Percentiles rank a stretch among this genome's conserved stretches.
These are phyloP conservation scores for Bombycilla garrulus DNA, from an alignment of 2,113 vertebrate genomes.

Conservation along the genomic window DNA sequence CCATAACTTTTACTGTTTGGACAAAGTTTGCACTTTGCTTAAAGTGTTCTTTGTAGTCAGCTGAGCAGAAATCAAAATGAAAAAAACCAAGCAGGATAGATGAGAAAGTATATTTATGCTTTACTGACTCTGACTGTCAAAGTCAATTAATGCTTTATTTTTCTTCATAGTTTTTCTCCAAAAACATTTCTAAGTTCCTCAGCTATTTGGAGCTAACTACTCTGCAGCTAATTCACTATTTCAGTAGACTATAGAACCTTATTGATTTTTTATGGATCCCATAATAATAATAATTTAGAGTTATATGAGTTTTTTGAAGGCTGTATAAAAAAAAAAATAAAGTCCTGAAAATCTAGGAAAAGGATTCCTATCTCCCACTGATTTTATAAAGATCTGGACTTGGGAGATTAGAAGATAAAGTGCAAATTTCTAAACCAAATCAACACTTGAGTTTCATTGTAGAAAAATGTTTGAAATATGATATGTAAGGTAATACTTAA, in stretches of 20 bases:
- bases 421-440: neutral
- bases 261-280: neutral
- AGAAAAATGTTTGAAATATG: neutral
- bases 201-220: neutral
- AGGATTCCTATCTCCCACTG: neutral
- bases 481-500: neutral
- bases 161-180: neutral
- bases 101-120: neutral
- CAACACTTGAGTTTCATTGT: neutral
- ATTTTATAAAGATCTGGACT: neutral
- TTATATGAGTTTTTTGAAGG: neutral
- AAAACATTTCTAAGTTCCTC: neutral
- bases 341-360: neutral
- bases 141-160: neutral
- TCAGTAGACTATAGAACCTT: neutral
- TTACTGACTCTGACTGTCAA: neutral
- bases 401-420: neutral
- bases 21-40: neutral
- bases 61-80: neutral
- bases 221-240: neutral
- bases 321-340: neutral
- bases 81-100: neutral
- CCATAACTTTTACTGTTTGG: neutral
- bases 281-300: neutral
- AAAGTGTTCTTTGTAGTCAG: neutral